A percentile compares a stretch with the other conserved stretches of the same genome.
These are phyloP conservation scores for Drymodes brunneopygia DNA, from an alignment of 2,113 vertebrate species.

Conservation along the genomic window DNA sequence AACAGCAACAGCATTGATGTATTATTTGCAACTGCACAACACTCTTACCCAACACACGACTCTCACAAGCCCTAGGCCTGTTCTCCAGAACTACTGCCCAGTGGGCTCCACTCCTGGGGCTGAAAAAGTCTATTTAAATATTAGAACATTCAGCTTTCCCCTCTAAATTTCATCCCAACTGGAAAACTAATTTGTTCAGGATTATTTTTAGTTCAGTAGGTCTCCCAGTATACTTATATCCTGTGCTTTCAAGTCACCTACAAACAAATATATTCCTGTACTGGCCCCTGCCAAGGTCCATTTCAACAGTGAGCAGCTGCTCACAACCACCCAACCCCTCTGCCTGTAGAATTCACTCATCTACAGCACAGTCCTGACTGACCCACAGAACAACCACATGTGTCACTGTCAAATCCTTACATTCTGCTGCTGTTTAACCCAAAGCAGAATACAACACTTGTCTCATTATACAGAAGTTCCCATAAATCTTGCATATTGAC, in stretches of 20 bases:
- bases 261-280: not conserved
- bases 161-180: not conserved
- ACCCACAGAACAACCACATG: fast-evolving
- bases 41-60: not conserved
- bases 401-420: not conserved
- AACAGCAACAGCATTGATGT: not conserved
- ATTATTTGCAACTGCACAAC: not conserved
- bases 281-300: not conserved
- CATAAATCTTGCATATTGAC: not conserved
- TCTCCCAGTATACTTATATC: not conserved
- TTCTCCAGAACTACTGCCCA: not conserved
- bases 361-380: not conserved
- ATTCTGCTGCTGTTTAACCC: not conserved
- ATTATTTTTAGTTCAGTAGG: not conserved
- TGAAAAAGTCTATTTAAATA: not conserved
- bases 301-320: not conserved
- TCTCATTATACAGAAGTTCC: not conserved
- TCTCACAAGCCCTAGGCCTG: not conserved
- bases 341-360: not conserved
- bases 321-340: not conserved
- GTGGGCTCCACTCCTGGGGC: not conserved
- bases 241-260: not conserved
- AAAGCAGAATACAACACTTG: not conserved
- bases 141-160: not conserved
- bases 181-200: not conserved